These are phyloP conservation scores for Psilopsiagon aurifrons DNA, from an alignment of 2,113 vertebrate species.

Conservation along the genomic window DNA sequence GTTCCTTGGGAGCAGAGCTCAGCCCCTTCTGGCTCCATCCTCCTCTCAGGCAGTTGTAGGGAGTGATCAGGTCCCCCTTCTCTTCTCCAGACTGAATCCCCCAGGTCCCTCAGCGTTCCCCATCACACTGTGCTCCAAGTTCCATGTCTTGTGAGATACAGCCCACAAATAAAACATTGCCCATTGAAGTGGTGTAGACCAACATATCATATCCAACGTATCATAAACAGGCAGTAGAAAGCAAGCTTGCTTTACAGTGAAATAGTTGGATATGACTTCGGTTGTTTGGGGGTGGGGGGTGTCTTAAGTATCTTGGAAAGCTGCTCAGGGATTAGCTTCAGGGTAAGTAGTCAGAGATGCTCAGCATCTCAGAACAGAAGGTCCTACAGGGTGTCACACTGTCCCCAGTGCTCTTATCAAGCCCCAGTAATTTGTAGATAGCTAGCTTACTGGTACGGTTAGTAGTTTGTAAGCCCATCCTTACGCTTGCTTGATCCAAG, in stretches of 20 bases:
- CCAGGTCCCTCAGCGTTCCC: not conserved
- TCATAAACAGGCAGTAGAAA: not conserved
- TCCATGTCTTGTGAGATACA: not conserved
- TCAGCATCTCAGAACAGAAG: not conserved
- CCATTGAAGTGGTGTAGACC: not conserved
- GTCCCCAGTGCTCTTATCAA: not conserved
- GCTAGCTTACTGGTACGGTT: not conserved
- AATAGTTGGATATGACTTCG: not conserved
- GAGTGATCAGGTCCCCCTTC: not conserved
- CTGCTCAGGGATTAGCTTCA: not conserved
- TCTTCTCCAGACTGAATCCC: not conserved
- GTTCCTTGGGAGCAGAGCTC: no score
- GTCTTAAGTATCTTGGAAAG: not conserved
- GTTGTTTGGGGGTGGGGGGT: not conserved
- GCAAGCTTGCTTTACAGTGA: not conserved
- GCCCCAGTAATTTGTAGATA: not conserved
- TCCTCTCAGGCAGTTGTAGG: not conserved
- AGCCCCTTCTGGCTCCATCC: not conserved
- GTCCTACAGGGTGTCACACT: not conserved
- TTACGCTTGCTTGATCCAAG: not conserved
- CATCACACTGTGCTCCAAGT: not conserved
- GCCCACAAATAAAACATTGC: not conserved
- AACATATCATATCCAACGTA: fast-evolving
- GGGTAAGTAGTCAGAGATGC: not conserved
- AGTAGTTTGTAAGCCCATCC: not conserved